phyloP scores from a whole-genome alignment of 2,113 vertebrate species.

The Peromyscus leucopus region DNA sequence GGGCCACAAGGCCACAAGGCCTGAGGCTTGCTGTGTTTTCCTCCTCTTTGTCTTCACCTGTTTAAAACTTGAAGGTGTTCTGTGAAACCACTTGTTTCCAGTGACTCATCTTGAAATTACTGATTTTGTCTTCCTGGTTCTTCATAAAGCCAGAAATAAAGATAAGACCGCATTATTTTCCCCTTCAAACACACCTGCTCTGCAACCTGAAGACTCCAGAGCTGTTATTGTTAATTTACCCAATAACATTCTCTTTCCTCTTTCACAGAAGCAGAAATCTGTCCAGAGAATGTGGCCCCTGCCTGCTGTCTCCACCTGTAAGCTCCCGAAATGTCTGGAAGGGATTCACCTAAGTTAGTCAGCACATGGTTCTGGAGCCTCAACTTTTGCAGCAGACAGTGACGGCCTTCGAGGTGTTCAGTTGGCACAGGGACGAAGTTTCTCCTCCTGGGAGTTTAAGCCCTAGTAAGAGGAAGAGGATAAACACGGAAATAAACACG shows the following conservation, averaged over 20 bases:
- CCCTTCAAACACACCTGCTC: conserved; percentile 67
- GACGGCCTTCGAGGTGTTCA: not conserved
- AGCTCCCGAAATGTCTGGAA: not conserved
- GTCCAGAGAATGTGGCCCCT: conserved; percentile 5
- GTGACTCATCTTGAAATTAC: conserved; percentile 81
- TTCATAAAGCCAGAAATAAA: conserved; percentile 75
- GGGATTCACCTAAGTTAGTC: not conserved
- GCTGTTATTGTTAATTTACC: conserved; percentile 39
- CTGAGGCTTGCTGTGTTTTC: conserved; percentile 42
- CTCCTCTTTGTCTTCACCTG: conserved; percentile 42
- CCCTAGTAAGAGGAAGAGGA: not conserved
- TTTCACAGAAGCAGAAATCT: conserved; percentile 56
- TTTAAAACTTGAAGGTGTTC: conserved; percentile 73
- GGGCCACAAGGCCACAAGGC: not conserved
- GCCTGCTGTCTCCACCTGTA: conserved; percentile 7
- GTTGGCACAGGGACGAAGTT: not conserved
- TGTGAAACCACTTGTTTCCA: conserved; percentile 77
- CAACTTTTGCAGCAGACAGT: not conserved
- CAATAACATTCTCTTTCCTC: conserved; percentile 55
- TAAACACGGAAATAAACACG: not conserved
- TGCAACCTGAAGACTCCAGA: conserved; percentile 56
- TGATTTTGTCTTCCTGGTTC: conserved; percentile 73
- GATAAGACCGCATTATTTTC: conserved; percentile 75
- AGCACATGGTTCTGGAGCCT: not conserved
- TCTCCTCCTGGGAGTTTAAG: not conserved